Conservation (phyloP, 2,888 invertebrate species). For the Coleophora deauratella region DNA sequence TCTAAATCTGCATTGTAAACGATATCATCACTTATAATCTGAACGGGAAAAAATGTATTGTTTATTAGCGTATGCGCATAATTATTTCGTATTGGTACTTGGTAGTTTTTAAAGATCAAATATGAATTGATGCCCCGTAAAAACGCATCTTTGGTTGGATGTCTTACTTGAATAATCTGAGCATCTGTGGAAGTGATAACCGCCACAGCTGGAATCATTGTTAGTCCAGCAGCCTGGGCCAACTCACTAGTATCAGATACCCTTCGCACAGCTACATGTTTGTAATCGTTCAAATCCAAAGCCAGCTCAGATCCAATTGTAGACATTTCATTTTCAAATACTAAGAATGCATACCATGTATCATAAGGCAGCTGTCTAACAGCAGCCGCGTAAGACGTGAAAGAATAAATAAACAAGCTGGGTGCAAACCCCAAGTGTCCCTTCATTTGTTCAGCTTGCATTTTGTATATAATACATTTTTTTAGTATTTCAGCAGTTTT, state of each 20-base stretch:
- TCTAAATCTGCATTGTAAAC: slow-evolving; percentile 92
- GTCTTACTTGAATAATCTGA: slow-evolving; percentile 43
- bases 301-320: slow-evolving; percentile 78
- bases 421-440: slow-evolving; percentile 76
- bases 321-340: slow-evolving; percentile 78
- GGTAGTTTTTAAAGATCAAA: slow-evolving; percentile 60
- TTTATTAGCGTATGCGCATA: too few relatives aligned
- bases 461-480: slow-evolving; percentile 65
- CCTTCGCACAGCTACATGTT: slow-evolving; percentile 73
- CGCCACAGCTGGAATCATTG: slow-evolving; percentile 70
- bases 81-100: slow-evolving; percentile 40
- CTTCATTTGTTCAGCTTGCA: slow-evolving; percentile 76
- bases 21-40: slow-evolving; percentile 68
- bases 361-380: slow-evolving; percentile 66
- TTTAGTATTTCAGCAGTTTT: slow-evolving; percentile 74
- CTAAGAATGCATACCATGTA: slow-evolving; percentile 74
- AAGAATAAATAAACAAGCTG: slow-evolving; percentile 75
- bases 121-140: slow-evolving; percentile 66
- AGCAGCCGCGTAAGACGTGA: slow-evolving; percentile 57
- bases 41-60: too few relatives aligned
- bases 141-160: slow-evolving; percentile 54
- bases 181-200: slow-evolving; percentile 43
- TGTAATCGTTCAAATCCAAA: slow-evolving; percentile 76
- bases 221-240: slow-evolving; percentile 54
- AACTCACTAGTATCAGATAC: slow-evolving; percentile 73